These are phyloP conservation scores for Serinus canaria DNA, from an alignment of 2,113 vertebrate species.

Conservation along the genomic window DNA sequence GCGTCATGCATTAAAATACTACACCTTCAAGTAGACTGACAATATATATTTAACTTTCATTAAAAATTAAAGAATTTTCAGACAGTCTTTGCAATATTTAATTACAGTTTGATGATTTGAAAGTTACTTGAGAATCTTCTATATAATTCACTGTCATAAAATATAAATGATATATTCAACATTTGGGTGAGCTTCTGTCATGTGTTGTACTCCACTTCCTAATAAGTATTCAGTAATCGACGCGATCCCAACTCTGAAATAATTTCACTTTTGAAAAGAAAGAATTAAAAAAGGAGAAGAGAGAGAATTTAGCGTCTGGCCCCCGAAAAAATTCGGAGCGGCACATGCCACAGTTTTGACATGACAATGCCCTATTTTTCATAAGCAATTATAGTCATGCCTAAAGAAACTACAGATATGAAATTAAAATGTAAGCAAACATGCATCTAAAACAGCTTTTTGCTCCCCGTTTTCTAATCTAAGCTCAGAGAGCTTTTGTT, in stretches of 20 bases:
- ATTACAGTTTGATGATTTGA: conserved; percentile 67
- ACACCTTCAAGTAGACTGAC: conserved; percentile 58
- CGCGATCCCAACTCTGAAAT: conserved; percentile 12
- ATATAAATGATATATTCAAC: conserved; percentile 57
- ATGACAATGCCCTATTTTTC: conserved; percentile 4
- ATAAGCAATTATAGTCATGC: neutral
- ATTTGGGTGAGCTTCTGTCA: conserved; percentile 50
- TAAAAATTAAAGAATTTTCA: conserved; percentile 67
- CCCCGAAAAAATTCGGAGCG: neutral
- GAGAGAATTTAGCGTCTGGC: neutral
- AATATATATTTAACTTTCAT: conserved; percentile 67
- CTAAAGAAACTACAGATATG: neutral
- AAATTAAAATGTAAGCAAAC: conserved; percentile 53
- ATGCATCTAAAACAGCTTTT: neutral
- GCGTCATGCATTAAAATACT: conserved; percentile 53
- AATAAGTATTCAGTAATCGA: conserved; percentile 26
- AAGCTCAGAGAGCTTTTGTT: conserved; percentile 28
- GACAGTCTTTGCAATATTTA: conserved; percentile 66
- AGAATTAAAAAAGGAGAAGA: conserved; percentile 17
- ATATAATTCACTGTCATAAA: conserved; percentile 65
- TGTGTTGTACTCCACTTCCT: conserved; percentile 31
- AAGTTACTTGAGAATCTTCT: conserved; percentile 61
- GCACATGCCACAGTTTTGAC: neutral
- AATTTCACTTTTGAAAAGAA: conserved; percentile 40
- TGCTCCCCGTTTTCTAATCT: neutral